Evolutionary conservation across 2,797 vertebrate genomes (phyloP), one percentile per base, ranked within the genome.

Genomic region (Helicolenus hilgendorfi): DNA sequence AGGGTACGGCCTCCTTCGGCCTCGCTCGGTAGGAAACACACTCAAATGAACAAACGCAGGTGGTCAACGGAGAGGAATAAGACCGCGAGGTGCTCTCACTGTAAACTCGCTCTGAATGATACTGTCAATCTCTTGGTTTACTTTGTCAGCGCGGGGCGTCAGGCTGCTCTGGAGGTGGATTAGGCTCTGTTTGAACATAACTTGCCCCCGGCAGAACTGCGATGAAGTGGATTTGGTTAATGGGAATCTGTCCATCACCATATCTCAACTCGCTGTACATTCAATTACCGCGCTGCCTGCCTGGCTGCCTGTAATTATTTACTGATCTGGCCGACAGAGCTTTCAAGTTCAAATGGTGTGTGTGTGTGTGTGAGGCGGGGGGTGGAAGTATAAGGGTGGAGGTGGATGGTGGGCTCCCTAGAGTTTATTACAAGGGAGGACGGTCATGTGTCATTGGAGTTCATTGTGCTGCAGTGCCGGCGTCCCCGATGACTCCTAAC

Each of bases 261-360:
- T 90, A 95, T 94, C 90, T 94, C 91, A 88, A 73, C 87, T 80
- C 10, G 38, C 89, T 84, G 72, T 92, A 94, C 91, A 85, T 94
- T 95, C 91, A 95, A 88, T 96, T 95, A 96, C 84, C 72, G 79
- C 36, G 72, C 81, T 87, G 91, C 69, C 89, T 95, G 93, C 94
- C 91, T 95, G 90, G 88, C 92, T 96, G 96, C 82, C 73, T 94
- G 87, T 94, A 97, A 97, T 98, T 98, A 97, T 97, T 97, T 97
- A 97, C 95, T 95, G 96, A 98, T 97, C 95, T 95, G 94, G 96
- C 87, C 83, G 91, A 96, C 91, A 86, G 88, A 89, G 90, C 97
- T 92, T 94, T 91, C 93, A 96, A 95, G 97, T 97, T 97, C 97
- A 97, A 90, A 96, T 94, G 87, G 96, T 95, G 96, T 97, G 45